Evolutionary conservation across 2,113 vertebrate species (phyloP), one percentile per base, ranked within the genome.

Genomic region (Macaca mulatta): DNA sequence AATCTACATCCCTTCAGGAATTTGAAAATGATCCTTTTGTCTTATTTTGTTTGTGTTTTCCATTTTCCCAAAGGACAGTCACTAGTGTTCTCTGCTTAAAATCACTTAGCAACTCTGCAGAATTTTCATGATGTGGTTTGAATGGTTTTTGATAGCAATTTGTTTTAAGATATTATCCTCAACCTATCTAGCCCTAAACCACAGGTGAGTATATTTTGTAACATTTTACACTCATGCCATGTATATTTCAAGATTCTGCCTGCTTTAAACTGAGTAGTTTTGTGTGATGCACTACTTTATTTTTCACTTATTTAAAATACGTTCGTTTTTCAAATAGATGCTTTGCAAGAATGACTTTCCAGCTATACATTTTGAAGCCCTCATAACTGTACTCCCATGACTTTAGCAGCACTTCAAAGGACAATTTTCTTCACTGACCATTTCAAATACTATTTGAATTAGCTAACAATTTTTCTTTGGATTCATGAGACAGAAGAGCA

Each of bases 301-400:
- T 93, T 94, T 94, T 69, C 75, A 91, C 16, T 84, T 92, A 55
- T 85, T 80, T 96, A 67, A 95, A 95, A 50, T 80, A 83, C 67
- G n/a, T 90, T 86, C 92, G 55, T 78, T 95, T 88, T 95, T 67
- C 59, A 90, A 86, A 93, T 22, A 97, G 80, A 57, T 35, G 2
- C 16, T 27, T 23, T 80, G 23, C 43, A 92, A 93, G 35, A 87
- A 94, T 22, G 38, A 11, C 50, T 45, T 92, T 92, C 79, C 50
- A 77, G 22, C 52, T 55, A 74, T 27, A 50, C 8, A 10, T 20
- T 87, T 96, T 81, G 35, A 87, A 87, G 38, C 43, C 35, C 75
- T 89, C 27, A 5, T 12, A 45, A 67, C 30, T 57, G 45, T 23
- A 13, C n/a, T 80, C 16, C 30, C 27, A 3, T 79, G 43, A 90